These are phyloP conservation scores for Diarsia rubi DNA, from an alignment of 2,888 invertebrate species.

Conservation along the genomic window DNA sequence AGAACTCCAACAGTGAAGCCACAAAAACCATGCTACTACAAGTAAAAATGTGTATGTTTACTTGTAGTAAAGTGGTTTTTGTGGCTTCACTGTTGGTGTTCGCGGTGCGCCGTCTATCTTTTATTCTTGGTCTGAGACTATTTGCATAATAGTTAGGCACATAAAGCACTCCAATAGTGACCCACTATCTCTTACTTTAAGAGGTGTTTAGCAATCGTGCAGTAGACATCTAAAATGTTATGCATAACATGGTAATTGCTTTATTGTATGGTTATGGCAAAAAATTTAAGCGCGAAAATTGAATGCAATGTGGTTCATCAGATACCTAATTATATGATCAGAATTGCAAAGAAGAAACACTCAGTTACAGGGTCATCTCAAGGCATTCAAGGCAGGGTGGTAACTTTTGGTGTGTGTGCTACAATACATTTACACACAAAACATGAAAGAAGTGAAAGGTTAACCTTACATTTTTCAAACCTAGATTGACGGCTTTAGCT, in stretches of 20 bases:
- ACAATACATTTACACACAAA: background rate
- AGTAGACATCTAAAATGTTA: background rate
- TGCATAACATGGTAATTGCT: background rate
- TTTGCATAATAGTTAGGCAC: no score
- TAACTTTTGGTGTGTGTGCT: background rate
- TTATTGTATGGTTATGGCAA: background rate
- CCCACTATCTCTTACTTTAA: background rate
- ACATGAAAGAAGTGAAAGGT: background rate
- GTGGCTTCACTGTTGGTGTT: no score
- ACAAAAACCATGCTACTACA: no score
- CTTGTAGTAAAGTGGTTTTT: no score
- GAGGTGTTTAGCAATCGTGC: background rate
- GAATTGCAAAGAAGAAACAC: background rate
- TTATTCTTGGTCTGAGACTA: no score
- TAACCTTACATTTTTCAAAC: conserved; percentile 85
- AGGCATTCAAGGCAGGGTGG: background rate
- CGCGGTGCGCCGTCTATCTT: no score
- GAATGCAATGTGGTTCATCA: background rate
- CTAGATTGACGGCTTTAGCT: conserved; percentile 85
- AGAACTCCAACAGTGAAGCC: no score
- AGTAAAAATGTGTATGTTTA: no score
- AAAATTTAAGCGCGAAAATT: background rate
- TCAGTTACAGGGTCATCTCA: background rate
- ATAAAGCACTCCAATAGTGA: no score
- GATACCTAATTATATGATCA: background rate